Base-by-base conservation (phyloP, 2,888 invertebrate species). In the Heliconius charithonia region DNA sequence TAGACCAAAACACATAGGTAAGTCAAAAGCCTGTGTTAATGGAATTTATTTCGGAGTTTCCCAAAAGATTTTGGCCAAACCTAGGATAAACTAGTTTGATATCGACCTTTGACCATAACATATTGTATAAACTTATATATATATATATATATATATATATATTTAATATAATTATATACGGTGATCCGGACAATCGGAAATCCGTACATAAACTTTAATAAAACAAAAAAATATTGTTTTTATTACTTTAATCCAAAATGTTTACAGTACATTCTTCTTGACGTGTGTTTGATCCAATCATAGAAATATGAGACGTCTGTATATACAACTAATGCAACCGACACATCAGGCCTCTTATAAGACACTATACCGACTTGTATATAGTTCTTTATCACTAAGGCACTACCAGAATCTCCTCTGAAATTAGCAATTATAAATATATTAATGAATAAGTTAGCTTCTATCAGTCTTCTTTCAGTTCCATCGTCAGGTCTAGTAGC, bases 361-460 rank as follows among this genome's bases (percentile, higher is more conserved):
- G 90, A 89, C 1, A 89, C 88, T 19, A 90, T 37, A 4, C 89
- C 90, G 2, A 89, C 85, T 80, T 88, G 88, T 25, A 89, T 87
- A 80, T 83, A 87, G 12, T 80, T 81, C 0, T 83, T 76, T 2
- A 87, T 81, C 0, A 88, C 51, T 4, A 90, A 81, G 0, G 86
- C 88, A 41, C 87, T 85, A 25, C 89, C 90, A 2, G 89, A 89
- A 79, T 89, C 89, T 22, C 90, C 89, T 6, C 85, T 85, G 81
- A 74, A 81, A 81, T 62, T 6, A 69, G 75, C 7, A 25, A 3
- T 67, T 67, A 25, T 2, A 51, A 45, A 67, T 25, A 69, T 22
- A 32, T n/a, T 66, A 37, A 41, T 13, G 16, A n/a, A 37, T 41
- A n/a, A 66, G 1, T 32, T 51, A n/a, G 56, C 56, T 59, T 59